Base-by-base conservation (phyloP, 2,113 vertebrate genomes). In the Mastomys natalensis region DNA sequence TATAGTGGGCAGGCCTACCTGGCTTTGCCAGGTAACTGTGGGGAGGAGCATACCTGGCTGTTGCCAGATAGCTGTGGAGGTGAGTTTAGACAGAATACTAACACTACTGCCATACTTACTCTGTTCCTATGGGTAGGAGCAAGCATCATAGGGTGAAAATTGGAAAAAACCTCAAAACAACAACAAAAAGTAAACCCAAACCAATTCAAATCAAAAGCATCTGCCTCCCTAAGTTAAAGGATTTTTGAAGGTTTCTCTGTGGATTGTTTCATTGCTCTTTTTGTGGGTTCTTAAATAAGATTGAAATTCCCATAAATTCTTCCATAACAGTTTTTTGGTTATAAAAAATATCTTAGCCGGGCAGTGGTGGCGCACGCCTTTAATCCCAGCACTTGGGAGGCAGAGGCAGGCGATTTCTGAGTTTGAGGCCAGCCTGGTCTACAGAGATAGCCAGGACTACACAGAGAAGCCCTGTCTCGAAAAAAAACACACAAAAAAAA, bases 61-160 rank as follows among this genome's bases (percentile, higher is more conserved):
- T n/a, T n/a, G n/a, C n/a, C n/a, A n/a, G n/a, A n/a, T n/a, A n/a
- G n/a, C n/a, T n/a, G n/a, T n/a, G n/a, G n/a, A n/a, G n/a, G n/a
- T n/a, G n/a, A n/a, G n/a, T n/a, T n/a, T n/a, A n/a, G n/a, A n/a
- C n/a, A n/a, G n/a, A n/a, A n/a, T n/a, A n/a, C n/a, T n/a, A n/a
- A n/a, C n/a, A n/a, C n/a, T n/a, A n/a, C 2, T 6, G 85, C 43
- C 76, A 55, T 6, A 37, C 2, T 58, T 48, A 12, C 8, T 96
- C 11, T 87, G 16, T 45, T 13, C 11, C 53, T 4, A 62, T 3
- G 48, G n/a, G 10, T 9, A 73, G 64, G 53, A 81, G 48, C 43
- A 86, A 2, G 62, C 55, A 2, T 37, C 10, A 0, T 1, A 3
- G 29, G 7, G 13, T 37, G 17, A 7, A 4, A 8, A 16, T 37